Evolutionary conservation across 2,888 invertebrate species (phyloP), one percentile per base, ranked within the genome.

Genomic region (Acrobasis repandana): DNA sequence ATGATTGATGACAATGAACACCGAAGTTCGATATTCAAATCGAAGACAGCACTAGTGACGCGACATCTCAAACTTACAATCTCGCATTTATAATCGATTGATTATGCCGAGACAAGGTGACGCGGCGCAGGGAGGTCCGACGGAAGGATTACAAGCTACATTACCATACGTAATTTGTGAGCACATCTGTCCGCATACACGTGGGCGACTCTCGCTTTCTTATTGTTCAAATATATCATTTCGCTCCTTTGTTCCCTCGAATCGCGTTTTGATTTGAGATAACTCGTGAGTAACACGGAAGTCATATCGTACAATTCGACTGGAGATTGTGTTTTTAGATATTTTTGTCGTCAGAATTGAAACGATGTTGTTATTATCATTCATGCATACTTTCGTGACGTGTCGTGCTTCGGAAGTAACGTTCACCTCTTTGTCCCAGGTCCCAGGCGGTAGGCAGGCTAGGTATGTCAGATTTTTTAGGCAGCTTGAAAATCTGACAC

Each of bases 161-260:
- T 91, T 92, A 87, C 76, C 91, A 91, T 92, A 90, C 86, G 85
- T 90, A 90, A 91, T 90, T 86, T 81, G 84, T 83, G 85, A 83
- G 78, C 79, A 83, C 83, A 86, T 81, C 83, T 86, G 85, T 77
- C 79, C 72, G 60, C 58, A 51, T 60, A 71, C 76, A 79, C 81
- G 86, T 86, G 87, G 85, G 87, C 83, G 86, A 80, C 73, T 75
- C 76, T 79, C 77, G 80, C 80, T 82, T 83, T 86, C 82, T 81
- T 83, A 82, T 85, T 85, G 83, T 85, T 83, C 82, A 82, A 82
- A 83, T 82, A 80, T 83, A 81, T 80, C 79, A 78, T 80, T 84
- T 77, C 74, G 74, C 75, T 77, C 73, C 76, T 79, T 83, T 82
- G 76, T 83, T 71, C 70, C 67, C 65, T 75, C 69, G 75, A 75